Conservation (phyloP, 2,113 vertebrate genomes). For the Nannobrachium achirus region DNA sequence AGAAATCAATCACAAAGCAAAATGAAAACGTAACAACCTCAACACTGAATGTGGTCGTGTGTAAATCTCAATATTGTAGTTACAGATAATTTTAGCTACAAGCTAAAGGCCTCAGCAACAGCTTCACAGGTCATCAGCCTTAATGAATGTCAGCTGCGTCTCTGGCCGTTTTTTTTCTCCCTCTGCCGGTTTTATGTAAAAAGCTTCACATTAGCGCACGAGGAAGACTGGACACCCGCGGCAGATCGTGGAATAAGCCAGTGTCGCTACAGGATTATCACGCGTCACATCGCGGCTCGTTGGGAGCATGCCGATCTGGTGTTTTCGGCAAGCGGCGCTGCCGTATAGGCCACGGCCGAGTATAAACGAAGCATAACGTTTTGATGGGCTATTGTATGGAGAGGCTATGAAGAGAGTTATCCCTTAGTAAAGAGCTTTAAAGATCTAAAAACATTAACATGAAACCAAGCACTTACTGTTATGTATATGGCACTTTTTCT, state of each 20-base stretch:
- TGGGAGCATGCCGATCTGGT: too few species aligned
- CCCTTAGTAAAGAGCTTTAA: slow-evolving; percentile 38
- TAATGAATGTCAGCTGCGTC: slow-evolving; percentile 5
- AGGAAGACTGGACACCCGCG: slow-evolving; percentile 35
- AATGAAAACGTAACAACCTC: slow-evolving; percentile 38
- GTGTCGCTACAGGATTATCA: too few species aligned
- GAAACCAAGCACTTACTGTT: slow-evolving; percentile 22
- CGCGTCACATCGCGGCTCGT: too few species aligned
- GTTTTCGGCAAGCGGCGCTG: too few species aligned
- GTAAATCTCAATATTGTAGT: slow-evolving; percentile 17
- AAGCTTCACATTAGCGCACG: slow-evolving; percentile 40
- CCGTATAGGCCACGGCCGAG: too few species aligned
- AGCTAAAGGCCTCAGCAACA: slow-evolving; percentile 14
- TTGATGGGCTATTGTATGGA: slow-evolving; percentile 39
- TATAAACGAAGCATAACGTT: too few species aligned
- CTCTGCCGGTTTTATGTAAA: slow-evolving; percentile 31
- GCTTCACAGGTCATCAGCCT: slow-evolving; percentile 1
- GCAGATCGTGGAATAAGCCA: too few species aligned
- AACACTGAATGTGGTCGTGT: slow-evolving; percentile 7
- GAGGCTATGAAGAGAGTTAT: slow-evolving; percentile 31
- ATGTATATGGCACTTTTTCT: slow-evolving; percentile 68
- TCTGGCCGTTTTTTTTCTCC: slow-evolving; percentile 24
- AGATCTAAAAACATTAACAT: slow-evolving; percentile 44
- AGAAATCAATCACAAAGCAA: slow-evolving; percentile 10
- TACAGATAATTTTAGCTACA: slow-evolving; percentile 23